Evolutionary conservation across 2,888 invertebrate species (phyloP).

Genomic region (Amphipoea lucens): DNA sequence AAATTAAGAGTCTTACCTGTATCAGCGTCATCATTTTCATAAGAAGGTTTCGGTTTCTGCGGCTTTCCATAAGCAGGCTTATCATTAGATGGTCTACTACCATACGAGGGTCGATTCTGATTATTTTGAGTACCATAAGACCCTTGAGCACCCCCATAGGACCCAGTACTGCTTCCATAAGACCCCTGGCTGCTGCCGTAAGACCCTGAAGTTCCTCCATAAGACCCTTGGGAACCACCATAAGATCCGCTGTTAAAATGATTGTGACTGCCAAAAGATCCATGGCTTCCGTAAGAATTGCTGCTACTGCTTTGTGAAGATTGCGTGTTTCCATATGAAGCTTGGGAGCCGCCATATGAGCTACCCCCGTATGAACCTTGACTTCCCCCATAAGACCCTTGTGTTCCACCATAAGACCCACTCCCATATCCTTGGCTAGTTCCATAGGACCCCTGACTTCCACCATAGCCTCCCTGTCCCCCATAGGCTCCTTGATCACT

Average conservation of each 20-base stretch:
- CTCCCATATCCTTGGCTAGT: conserved; percentile 23
- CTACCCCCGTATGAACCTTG: conserved; percentile 43
- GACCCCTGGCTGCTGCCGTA: conserved; percentile 31
- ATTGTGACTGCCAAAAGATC: conserved; percentile 27
- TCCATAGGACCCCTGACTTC: conserved; percentile 36
- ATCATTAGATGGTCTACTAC: conserved; percentile 30
- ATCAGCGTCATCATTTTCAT: conserved; percentile 51
- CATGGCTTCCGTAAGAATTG: conserved; percentile 25
- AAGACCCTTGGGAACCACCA: conserved; percentile 37
- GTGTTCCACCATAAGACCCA: conserved; percentile 34
- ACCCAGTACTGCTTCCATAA: conserved; percentile 42
- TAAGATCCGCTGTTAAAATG: conserved; percentile 35
- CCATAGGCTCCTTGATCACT: conserved; percentile 37
- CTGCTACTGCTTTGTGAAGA: conserved; percentile 39
- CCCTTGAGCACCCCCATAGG: conserved; percentile 35
- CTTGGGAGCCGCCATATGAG: conserved; percentile 41
- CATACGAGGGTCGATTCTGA: conserved; percentile 55
- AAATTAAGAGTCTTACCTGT: conserved; percentile 7
- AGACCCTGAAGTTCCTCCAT: conserved; percentile 31
- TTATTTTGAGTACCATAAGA: conserved; percentile 36
- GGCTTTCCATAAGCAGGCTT: conserved; percentile 56
- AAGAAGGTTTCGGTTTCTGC: conserved; percentile 59
- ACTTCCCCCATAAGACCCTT: conserved; percentile 49
- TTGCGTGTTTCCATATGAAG: conserved; percentile 38
- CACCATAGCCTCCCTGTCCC: conserved; percentile 44